Evolutionary conservation across 64 coral and sea anemone species (phyloP).

Genomic region (Pocillopora verrucosa): DNA sequence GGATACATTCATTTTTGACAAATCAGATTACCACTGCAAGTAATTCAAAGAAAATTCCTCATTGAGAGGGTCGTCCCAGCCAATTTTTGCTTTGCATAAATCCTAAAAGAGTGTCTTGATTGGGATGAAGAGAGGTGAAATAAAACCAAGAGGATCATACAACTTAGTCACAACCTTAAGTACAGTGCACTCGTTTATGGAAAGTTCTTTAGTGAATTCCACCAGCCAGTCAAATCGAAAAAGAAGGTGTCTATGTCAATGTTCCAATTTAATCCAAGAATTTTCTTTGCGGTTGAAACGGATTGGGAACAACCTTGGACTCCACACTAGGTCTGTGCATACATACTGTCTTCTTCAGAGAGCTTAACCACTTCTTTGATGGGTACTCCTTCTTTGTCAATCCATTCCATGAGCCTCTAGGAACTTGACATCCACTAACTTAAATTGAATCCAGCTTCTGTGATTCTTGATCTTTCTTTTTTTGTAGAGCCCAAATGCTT

Average conservation of each 20-base stretch:
- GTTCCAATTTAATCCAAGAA: conserved; percentile 41
- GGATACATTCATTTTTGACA: neutral
- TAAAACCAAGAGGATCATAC: conserved; percentile 27
- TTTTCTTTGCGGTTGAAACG: neutral
- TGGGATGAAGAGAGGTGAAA: conserved; percentile 13
- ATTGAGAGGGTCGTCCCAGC: conserved; percentile 1
- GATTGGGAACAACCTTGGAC: neutral
- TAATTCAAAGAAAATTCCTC: neutral
- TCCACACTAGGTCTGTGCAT: neutral
- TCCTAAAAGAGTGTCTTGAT: neutral
- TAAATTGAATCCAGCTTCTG: too few species aligned
- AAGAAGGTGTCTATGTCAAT: conserved; percentile 19
- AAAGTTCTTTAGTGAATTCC: conserved; percentile 10
- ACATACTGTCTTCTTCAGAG: neutral
- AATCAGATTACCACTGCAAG: neutral
- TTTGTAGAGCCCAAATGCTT: too few species aligned
- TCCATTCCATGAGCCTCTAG: too few species aligned
- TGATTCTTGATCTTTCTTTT: too few species aligned
- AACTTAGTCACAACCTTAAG: conserved; percentile 12
- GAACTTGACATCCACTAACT: too few species aligned
- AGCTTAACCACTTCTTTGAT: neutral
- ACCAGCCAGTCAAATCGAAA: conserved; percentile 10
- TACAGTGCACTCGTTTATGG: conserved; percentile 6
- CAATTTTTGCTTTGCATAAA: neutral
- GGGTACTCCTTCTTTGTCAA: neutral